phyloP scores from a whole-genome alignment of 2,113 vertebrate species.

The western clawed frog (Xenopus tropicalis) region UCB_Xtro_10.0 CM004445.2:27561001-27561500 shows the following conservation, averaged over 20 bases:
- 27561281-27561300: conserved; percentile 38
- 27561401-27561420: too few species aligned
- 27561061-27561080: conserved; percentile 20
- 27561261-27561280: conserved; percentile 42
- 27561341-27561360: conserved; percentile 45
- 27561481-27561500: too few species aligned
- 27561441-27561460: too few species aligned
- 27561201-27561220: conserved; percentile 57
- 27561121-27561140: conserved; percentile 50
- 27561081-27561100: conserved; percentile 43
- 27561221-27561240: conserved; percentile 56
- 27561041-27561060: conserved; percentile 18
- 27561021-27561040: conserved; percentile 35
- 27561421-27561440: too few species aligned
- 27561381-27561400: too few species aligned
- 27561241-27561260: conserved; percentile 49
- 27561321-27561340: conserved; percentile 46
- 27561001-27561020: conserved; percentile 20
- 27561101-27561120: conserved; percentile 37
- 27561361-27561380: too few species aligned
- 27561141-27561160: conserved; percentile 57
- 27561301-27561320: conserved; percentile 31
- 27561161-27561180: conserved; percentile 55
- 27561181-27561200: conserved; percentile 58
- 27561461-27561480: too few species aligned